Evolutionary conservation across 2,888 invertebrate genomes (phyloP).

Genomic region (Zonitis immaculata): DNA sequence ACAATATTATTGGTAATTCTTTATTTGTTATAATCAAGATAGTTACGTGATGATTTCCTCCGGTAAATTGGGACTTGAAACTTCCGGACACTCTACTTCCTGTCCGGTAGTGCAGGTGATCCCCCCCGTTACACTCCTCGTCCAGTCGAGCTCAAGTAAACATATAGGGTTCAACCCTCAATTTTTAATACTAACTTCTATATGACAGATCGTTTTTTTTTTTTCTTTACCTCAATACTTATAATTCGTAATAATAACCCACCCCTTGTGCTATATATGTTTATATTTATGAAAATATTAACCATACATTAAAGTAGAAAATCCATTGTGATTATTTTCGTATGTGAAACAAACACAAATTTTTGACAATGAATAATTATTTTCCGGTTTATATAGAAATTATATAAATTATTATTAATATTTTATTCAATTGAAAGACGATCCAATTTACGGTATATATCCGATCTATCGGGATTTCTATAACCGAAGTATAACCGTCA

Average conservation of each 20-base stretch:
- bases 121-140: constrained; percentile 28
- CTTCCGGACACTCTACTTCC: constrained; percentile 41
- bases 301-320: constrained; percentile 26
- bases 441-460: too few species aligned
- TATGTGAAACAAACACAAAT: constrained; percentile 29
- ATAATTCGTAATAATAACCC: too few species aligned
- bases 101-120: constrained; percentile 44
- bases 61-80: constrained; percentile 29
- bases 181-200: constrained; percentile 4
- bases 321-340: constrained; percentile 27
- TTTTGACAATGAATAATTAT: too few species aligned
- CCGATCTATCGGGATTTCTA: constrained; percentile 27
- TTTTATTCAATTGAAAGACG: too few species aligned
- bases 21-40: too few species aligned
- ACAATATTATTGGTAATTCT: too few species aligned
- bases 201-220: constrained; percentile 11
- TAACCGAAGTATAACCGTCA: constrained; percentile 31
- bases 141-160: constrained; percentile 31
- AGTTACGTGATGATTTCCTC: too few species aligned
- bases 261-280: too few species aligned
- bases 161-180: constrained; percentile 27
- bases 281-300: constrained; percentile 26
- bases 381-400: too few species aligned
- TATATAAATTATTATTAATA: too few species aligned
- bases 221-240: too few species aligned